Conservation (phyloP, 1,140 invertebrate genomes). For the Ladona fulva region DNA sequence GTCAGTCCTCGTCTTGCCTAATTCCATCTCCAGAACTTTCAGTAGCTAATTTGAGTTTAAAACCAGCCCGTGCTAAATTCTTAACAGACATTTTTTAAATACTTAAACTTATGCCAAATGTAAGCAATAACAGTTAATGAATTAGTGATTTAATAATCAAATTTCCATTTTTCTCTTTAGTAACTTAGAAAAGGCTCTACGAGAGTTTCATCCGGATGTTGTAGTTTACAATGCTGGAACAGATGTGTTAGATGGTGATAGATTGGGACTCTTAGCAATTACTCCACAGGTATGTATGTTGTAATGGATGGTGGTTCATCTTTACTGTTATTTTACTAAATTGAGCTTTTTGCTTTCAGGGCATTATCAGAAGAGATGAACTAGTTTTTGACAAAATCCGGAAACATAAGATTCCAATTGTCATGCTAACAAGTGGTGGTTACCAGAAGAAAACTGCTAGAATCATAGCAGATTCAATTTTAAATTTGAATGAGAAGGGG, state of each 20-base stretch:
- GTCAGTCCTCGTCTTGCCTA: too few species aligned
- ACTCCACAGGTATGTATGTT: conserved; percentile 48
- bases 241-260: conserved; percentile 69
- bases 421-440: conserved; percentile 83
- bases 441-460: conserved; percentile 64
- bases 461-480: conserved; percentile 73
- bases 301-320: not conserved
- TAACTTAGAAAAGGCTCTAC: conserved; percentile 52
- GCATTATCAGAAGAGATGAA: conserved; percentile 72
- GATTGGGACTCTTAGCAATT: conserved; percentile 59
- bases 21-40: too few species aligned
- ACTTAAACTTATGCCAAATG: too few species aligned
- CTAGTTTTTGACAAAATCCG: conserved; percentile 66
- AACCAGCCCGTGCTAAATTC: too few species aligned
- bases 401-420: conserved; percentile 58
- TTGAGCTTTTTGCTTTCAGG: conserved; percentile 40
- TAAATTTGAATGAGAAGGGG: conserved; percentile 51
- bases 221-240: conserved; percentile 84
- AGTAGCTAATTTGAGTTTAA: too few species aligned
- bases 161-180: conserved; percentile 34
- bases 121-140: too few species aligned
- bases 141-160: too few species aligned
- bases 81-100: too few species aligned
- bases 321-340: conserved; percentile 14
- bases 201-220: conserved; percentile 67